Evolutionary conservation across 2,113 vertebrate genomes (phyloP).

Genomic region (Otus sunia): DNA sequence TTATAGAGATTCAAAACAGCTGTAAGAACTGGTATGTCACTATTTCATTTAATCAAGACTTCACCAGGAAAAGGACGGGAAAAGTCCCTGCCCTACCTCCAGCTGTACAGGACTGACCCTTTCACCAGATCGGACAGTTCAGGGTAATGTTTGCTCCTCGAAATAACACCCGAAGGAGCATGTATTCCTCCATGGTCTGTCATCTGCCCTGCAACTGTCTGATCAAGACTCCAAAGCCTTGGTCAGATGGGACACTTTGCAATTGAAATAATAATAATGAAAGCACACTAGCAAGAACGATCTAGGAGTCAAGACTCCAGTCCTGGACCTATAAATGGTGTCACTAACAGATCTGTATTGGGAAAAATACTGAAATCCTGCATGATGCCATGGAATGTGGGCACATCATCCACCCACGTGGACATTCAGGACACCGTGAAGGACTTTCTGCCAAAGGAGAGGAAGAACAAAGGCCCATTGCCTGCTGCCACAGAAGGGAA

Average conservation of each 20-base stretch:
- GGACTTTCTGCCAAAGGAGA: neutral
- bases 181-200: neutral
- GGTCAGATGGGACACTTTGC: neutral
- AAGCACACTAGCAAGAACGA: neutral
- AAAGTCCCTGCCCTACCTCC: neutral
- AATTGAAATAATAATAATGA: neutral
- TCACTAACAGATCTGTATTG: neutral
- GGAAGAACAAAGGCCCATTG: neutral
- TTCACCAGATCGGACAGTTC: neutral
- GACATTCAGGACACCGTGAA: neutral
- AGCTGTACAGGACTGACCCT: neutral
- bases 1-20: neutral
- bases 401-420: neutral
- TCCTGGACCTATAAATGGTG: neutral
- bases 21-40: neutral
- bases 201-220: neutral
- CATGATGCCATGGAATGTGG: neutral
- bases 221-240: neutral
- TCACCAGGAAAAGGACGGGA: neutral
- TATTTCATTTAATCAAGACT: neutral
- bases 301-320: neutral
- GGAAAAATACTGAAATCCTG: neutral
- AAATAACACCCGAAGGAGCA: rapidly evolving
- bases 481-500: neutral
- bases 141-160: neutral